Percentiles rank a stretch among this genome's conserved stretches.
Evolutionary conservation across 23 tunicate genomes (phyloP).

Genomic region (Clavelina lepadiformis): DNA sequence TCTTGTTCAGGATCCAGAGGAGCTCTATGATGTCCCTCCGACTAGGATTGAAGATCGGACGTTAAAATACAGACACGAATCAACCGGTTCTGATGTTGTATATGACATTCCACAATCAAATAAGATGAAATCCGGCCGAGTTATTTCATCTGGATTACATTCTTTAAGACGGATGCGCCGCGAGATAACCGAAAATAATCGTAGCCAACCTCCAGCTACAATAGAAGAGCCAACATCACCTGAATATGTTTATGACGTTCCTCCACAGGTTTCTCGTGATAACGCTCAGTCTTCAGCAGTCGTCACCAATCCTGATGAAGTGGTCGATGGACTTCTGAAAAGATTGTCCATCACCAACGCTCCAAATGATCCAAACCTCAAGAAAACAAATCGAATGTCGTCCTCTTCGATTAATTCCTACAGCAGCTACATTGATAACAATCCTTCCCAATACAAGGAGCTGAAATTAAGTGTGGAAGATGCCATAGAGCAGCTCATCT

Average conservation of each 20-base stretch:
- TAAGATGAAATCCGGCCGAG: constrained; percentile 4
- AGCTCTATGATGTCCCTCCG: constrained; percentile 77
- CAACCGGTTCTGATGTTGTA: constrained; percentile 60
- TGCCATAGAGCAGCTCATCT: constrained; percentile 45
- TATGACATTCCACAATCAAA: constrained; percentile 86
- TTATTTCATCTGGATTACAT: constrained; percentile 44
- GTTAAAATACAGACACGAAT: constrained; percentile 21
- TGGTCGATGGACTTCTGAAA: constrained; percentile 44
- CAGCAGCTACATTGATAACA: constrained; percentile 59
- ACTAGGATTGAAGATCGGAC: constrained; percentile 16
- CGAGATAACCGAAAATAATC: constrained; percentile 25
- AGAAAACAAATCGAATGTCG: constrained; percentile 30
- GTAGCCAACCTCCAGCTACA: neutral
- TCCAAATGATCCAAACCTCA: neutral
- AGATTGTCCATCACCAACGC: constrained; percentile 24
- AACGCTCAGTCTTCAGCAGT: neutral
- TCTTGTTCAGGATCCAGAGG: constrained; percentile 47
- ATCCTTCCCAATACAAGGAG: constrained; percentile 32
- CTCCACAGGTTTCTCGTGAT: constrained; percentile 66
- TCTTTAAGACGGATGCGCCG: constrained; percentile 61
- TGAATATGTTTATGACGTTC: constrained; percentile 91
- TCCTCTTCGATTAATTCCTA: constrained; percentile 50
- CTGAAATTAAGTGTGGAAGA: constrained; percentile 38
- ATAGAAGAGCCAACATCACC: neutral
- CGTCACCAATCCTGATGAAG: constrained; percentile 30